phyloP scores from a whole-genome alignment of 2,797 vertebrate genomes.

The Brotula barbata region DNA sequence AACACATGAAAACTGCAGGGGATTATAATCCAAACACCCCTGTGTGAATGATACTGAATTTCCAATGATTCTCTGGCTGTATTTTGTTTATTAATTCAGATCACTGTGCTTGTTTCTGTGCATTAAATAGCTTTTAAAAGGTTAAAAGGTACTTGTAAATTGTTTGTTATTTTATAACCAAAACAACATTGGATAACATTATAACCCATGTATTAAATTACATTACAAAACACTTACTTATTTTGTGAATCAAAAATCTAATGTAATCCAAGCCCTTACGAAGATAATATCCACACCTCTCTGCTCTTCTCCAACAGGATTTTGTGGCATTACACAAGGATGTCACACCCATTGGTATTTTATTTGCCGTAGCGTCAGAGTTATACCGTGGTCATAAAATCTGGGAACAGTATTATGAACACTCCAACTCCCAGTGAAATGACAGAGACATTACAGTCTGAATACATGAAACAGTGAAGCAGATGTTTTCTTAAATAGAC shows the following conservation, averaged over 20 bases:
- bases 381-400: background rate
- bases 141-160: too few relatives aligned
- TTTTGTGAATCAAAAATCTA: too few relatives aligned
- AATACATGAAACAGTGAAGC: background rate
- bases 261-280: background rate
- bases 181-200: too few relatives aligned
- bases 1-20: background rate
- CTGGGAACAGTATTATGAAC: background rate
- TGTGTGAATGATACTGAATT: background rate
- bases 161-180: too few relatives aligned
- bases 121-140: too few relatives aligned
- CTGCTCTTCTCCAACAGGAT: background rate
- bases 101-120: too few relatives aligned
- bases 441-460: background rate
- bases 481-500: background rate
- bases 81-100: too few relatives aligned
- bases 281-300: background rate
- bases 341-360: slow-evolving; percentile 42
- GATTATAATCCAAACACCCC: background rate
- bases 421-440: slow-evolving; percentile 2
- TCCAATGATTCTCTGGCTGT: too few relatives aligned
- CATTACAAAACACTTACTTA: too few relatives aligned
- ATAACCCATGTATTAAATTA: too few relatives aligned
- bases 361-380: slow-evolving; percentile 11
- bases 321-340: background rate